Evolutionary conservation across 2,888 invertebrate genomes (phyloP).

Genomic region (Andrena bucephala): DNA sequence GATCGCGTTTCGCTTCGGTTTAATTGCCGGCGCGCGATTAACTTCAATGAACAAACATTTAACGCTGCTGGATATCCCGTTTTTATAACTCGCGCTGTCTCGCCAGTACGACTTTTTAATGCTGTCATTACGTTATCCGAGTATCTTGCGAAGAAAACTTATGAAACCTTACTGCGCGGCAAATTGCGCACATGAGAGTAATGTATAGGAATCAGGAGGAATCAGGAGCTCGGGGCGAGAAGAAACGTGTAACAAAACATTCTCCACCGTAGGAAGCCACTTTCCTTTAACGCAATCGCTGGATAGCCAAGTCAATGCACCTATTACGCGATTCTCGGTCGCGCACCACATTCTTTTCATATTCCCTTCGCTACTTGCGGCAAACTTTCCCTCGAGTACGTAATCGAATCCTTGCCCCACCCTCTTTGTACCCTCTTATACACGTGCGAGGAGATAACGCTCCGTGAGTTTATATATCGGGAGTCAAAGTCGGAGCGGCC

Average conservation of each 20-base stretch:
- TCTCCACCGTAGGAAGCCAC: neutral
- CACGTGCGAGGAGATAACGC: slow-evolving; percentile 4
- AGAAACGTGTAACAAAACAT: neutral
- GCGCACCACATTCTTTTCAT: slow-evolving; percentile 29
- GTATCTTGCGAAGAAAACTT: too few species aligned
- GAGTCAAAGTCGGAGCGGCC: slow-evolving; percentile 12
- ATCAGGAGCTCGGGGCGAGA: too few species aligned
- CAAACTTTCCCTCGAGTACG: slow-evolving; percentile 39
- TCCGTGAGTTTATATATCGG: slow-evolving; percentile 45
- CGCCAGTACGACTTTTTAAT: too few species aligned
- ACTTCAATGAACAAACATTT: too few species aligned
- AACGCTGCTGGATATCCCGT: too few species aligned
- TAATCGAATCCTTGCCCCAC: slow-evolving; percentile 40
- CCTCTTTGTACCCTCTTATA: neutral
- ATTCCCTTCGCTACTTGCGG: slow-evolving; percentile 22
- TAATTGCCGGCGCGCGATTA: too few species aligned
- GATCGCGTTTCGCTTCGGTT: neutral
- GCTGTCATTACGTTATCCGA: too few species aligned
- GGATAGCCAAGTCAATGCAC: slow-evolving; percentile 12
- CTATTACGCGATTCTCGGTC: slow-evolving; percentile 14
- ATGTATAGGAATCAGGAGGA: too few species aligned
- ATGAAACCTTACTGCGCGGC: too few species aligned
- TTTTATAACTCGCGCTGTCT: too few species aligned
- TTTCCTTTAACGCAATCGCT: neutral
- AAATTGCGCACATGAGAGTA: too few species aligned